These are phyloP conservation scores for Acanthosoma haemorrhoidale DNA, from an alignment of 2,888 invertebrate genomes.

Conservation along the genomic window DNA sequence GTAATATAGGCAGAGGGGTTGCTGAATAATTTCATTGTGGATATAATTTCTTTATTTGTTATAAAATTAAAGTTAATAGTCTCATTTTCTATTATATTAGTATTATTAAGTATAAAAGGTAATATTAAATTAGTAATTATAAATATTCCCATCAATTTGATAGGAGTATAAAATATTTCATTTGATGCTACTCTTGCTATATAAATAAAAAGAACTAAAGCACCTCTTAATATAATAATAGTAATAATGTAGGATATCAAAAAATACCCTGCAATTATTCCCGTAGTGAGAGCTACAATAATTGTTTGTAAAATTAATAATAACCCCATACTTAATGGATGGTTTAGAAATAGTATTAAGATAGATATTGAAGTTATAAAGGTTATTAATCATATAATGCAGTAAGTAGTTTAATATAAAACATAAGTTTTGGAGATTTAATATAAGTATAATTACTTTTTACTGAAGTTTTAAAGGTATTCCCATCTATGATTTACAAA, in stretches of 20 bases:
- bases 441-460: conserved; percentile 49
- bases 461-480: conserved; percentile 56
- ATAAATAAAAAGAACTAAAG: conserved; percentile 62
- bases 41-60: background rate
- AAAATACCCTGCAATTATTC: conserved; percentile 51
- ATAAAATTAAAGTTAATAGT: too few relatives aligned
- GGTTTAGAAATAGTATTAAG: conserved; percentile 42
- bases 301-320: conserved; percentile 53
- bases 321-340: conserved; percentile 54
- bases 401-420: conserved; percentile 60
- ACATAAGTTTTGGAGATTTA: conserved; percentile 68
- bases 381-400: conserved; percentile 46
- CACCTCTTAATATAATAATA: conserved; percentile 57
- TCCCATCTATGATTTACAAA: conserved; percentile 62
- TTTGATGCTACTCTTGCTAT: conserved; percentile 58
- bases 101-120: background rate
- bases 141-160: background rate
- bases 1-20: conserved; percentile 45
- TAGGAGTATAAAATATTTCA: conserved; percentile 48
- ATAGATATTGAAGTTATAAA: conserved; percentile 35
- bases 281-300: conserved; percentile 49
- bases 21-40: background rate
- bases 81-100: too few relatives aligned
- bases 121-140: background rate
- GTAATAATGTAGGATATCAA: conserved; percentile 60